Base-by-base conservation (phyloP, 2,888 invertebrate genomes). In the Tyria jacobaeae region DNA sequence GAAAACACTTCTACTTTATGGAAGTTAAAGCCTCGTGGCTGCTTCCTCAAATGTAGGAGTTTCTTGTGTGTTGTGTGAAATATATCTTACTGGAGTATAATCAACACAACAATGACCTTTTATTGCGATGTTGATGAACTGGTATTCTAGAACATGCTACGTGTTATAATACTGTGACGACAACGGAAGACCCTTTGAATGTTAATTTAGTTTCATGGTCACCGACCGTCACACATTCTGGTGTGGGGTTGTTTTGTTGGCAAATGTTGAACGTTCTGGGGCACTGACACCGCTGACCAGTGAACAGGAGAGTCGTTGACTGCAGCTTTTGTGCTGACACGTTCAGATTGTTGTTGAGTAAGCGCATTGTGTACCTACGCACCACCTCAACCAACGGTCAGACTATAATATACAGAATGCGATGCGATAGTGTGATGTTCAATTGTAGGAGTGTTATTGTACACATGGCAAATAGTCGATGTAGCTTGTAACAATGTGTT, bases 211-310 rank as follows among this genome's bases (percentile, higher is more conserved):
- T 44, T 21, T 44, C 21, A 0, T 15, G n/a, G 54, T 12, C 25
- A 31, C 44, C 17, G 31, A 41, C 10, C n/a, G n/a, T 51, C 25
- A 17, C n/a, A 41, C 21, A 44, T 41, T 24, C 54, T 51, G 25
- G 17, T 3, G 44, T 7, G 27, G 25, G 25, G 39, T 39, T 31
- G 41, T 44, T 44, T 24, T 17, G 31, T 25, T 39, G 44, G 17
- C 31, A 55, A 55, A 17, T 44, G n/a, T 25, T 41, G 31, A 14
- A 27, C 31, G 44, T 55, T 55, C 54, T 44, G 54, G 35, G 51
- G 35, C 35, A 51, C 7, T 12, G 54, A 12, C 21, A 35, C 35
- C 35, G 35, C 7, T 12, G 54, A 12, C 21, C 50, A 17, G 50
- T 4, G 51, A 25, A 17, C 31, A 3, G 14, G 14, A 12, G 44